Evolutionary conservation across 2,888 invertebrate genomes (phyloP), one percentile per base, ranked within the genome.

Genomic region (Gerosis bhagava): DNA sequence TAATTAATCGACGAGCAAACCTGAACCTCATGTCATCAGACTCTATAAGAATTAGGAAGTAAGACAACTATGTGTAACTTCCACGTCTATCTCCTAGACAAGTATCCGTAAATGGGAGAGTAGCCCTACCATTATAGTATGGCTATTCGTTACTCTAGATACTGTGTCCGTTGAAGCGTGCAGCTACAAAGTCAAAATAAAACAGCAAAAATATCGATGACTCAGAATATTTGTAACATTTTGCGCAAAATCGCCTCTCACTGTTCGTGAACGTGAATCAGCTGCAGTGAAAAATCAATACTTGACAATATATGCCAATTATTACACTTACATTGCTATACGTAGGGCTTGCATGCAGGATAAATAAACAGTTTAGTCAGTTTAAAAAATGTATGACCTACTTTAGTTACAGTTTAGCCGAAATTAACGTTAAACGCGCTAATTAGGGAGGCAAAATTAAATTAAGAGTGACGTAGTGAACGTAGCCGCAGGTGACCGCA

Each of bases 261-360:
- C 60, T 46, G n/a, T 51, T 53, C 41, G 54, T 54, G 58, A 46
- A 52, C n/a, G n/a, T 79, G 83, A 83, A 78, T 84, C 84, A 86
- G 81, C 81, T 83, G 82, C 73, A 59, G 42, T 49, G 54, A 76
- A 82, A 83, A 86, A 86, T 86, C 84, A 84, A 86, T 86, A 84
- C 75, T 57, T 53, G 50, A 32, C 41, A 44, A 32, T 44, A 40
- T 49, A 50, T 53, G 49, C 12, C 15, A 8, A 12, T 22, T 17
- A 24, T 12, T 37, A 29, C 16, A 0, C 10, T 16, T 10, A 13
- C 2, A 12, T 24, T 6, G 2, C n/a, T 10, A 1, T 6, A 15
- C 8, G 17, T 19, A 8, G 3, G 3, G 10, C 7, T 25, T 3
- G 12, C 32, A 15, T 36, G 6, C 5, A 24, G 22, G 7, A 8